These are phyloP conservation scores for Sebastolobus alascanus DNA, from an alignment of 2,797 vertebrate species.

Conservation along the genomic window DNA sequence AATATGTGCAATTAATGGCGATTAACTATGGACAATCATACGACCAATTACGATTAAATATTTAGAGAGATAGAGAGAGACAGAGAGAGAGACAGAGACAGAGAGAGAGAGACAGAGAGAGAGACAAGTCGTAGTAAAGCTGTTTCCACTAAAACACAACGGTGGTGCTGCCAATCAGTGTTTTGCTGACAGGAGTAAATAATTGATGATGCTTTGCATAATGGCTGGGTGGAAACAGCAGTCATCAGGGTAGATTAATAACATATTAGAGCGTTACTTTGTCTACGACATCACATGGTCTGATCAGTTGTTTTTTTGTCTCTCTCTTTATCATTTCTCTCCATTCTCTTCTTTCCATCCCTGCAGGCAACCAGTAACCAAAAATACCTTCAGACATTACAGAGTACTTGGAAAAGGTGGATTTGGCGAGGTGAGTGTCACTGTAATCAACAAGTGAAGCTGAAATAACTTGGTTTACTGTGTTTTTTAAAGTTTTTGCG, in stretches of 20 bases:
- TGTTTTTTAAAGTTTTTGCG: constrained; percentile 19
- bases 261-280: constrained; percentile 69
- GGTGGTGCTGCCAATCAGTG: constrained; percentile 50
- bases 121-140: neutral
- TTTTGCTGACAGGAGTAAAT: constrained; percentile 63
- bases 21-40: too few relatives aligned
- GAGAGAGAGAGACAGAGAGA: too few relatives aligned
- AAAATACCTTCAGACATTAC: constrained; percentile 96
- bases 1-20: too few relatives aligned
- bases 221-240: constrained; percentile 60
- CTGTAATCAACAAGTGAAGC: neutral
- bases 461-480: neutral
- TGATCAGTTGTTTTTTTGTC: constrained; percentile 46
- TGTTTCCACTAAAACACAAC: constrained; percentile 44
- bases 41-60: too few relatives aligned
- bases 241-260: constrained; percentile 73
- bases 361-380: constrained; percentile 93
- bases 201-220: constrained; percentile 73
- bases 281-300: constrained; percentile 63
- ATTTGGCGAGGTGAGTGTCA: constrained; percentile 93
- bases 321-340: constrained; percentile 16
- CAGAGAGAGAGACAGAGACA: too few relatives aligned
- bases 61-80: too few relatives aligned
- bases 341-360: constrained; percentile 50
- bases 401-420: constrained; percentile 97